phyloP scores from a whole-genome alignment of 1,140 invertebrate species.

The Hetaerina americana region DNA sequence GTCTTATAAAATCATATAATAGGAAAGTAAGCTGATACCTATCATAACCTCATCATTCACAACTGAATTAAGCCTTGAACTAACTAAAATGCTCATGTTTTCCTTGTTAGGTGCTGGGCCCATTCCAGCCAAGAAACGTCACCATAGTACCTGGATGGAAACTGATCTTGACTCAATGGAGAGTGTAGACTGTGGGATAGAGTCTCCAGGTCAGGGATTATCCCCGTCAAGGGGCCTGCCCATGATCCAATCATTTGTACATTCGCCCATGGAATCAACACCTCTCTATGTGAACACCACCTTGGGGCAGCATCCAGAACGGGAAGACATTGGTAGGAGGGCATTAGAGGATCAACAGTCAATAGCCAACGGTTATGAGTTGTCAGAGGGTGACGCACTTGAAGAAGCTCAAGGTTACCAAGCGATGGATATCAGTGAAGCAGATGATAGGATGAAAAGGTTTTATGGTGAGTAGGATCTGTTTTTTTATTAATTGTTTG shows the following conservation, averaged over 20 bases:
- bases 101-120: slow-evolving; percentile 22
- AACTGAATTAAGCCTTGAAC: no score
- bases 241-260: not conserved
- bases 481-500: no score
- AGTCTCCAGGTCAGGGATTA: slow-evolving; percentile 21
- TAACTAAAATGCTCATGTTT: no score
- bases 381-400: not conserved
- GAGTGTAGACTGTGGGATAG: slow-evolving; percentile 43
- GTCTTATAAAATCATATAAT: no score
- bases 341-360: not conserved
- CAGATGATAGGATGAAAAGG: slow-evolving; percentile 43
- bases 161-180: slow-evolving; percentile 74
- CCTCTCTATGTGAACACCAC: slow-evolving; percentile 33
- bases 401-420: slow-evolving; percentile 8
- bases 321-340: not conserved
- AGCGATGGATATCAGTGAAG: slow-evolving; percentile 35
- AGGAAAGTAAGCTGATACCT: no score
- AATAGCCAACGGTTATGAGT: not conserved
- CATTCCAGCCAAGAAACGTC: slow-evolving; percentile 23
- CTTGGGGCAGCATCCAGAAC: slow-evolving; percentile 14
- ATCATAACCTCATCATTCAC: no score
- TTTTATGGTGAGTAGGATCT: slow-evolving; percentile 38
- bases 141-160: slow-evolving; percentile 58
- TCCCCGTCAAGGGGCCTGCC: slow-evolving; percentile 14
- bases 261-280: slow-evolving; percentile 12